These are phyloP conservation scores for Poecilia wingei DNA, from an alignment of 2,797 vertebrate species.

Conservation along the genomic window DNA sequence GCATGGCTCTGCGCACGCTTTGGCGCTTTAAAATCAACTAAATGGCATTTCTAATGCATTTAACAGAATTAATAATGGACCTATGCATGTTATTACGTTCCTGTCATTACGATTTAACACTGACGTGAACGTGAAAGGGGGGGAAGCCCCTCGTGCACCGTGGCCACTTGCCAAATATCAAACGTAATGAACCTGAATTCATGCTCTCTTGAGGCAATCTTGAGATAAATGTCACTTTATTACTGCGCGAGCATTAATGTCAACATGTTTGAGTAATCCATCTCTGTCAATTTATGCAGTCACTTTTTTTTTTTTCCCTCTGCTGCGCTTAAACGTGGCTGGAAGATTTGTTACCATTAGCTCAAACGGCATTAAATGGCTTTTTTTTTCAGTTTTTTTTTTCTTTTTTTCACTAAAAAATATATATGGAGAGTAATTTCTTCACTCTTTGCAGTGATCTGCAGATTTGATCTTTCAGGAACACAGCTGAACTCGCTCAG, in stretches of 20 bases:
- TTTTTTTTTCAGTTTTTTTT: not conserved
- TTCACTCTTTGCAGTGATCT: conserved; percentile 9
- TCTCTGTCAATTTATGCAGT: not conserved
- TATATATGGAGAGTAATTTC: not conserved
- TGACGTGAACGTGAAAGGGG: conserved; percentile 1
- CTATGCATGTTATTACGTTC: conserved; percentile 2
- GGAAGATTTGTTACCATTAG: not conserved
- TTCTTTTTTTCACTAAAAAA: not conserved
- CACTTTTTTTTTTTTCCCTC: not conserved
- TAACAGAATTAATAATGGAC: conserved; percentile 3
- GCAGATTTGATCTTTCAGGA: conserved; percentile 44
- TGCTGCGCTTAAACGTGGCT: not conserved
- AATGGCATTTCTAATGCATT: conserved; percentile 13
- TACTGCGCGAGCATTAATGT: not conserved
- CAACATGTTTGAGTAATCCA: conserved; percentile 8
- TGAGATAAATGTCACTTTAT: conserved; percentile 11
- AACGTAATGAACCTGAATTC: conserved; percentile 10
- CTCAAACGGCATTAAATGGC: not conserved
- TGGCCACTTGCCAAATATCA: conserved; percentile 16
- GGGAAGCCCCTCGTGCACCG: not conserved
- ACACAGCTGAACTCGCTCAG: conserved; percentile 69
- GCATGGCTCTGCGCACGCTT: not conserved
- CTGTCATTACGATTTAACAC: conserved; percentile 5
- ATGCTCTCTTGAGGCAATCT: conserved; percentile 3
- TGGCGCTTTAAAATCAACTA: not conserved